phyloP scores from a whole-genome alignment of 1,140 invertebrate genomes.

The Cotesia vestalis region DNA sequence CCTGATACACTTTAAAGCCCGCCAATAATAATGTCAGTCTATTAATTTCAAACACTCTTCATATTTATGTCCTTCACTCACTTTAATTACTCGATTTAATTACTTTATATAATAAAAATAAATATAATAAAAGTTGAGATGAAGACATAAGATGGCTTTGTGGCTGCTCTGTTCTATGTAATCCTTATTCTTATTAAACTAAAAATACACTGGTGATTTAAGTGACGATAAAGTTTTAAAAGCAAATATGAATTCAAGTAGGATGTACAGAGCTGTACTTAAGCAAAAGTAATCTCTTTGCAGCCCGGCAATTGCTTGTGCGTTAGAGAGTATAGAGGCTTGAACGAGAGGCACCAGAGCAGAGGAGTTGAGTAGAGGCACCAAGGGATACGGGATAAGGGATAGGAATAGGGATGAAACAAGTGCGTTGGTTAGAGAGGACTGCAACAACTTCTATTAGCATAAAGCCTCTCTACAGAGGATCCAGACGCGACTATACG shows the following conservation, averaged over 20 bases:
- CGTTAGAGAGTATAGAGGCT: neutral
- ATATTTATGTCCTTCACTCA: conserved; percentile 9
- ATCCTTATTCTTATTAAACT: too few species aligned
- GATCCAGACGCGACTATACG: conserved; percentile 54
- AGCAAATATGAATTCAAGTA: conserved; percentile 21
- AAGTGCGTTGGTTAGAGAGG: conserved; percentile 33
- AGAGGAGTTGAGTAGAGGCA: neutral
- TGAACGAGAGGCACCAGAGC: conserved; percentile 15
- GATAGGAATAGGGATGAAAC: neutral
- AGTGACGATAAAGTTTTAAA: conserved; percentile 3
- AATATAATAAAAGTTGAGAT: neutral
- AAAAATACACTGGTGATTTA: neutral
- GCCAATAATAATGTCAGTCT: conserved; percentile 7
- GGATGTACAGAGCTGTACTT: conserved; percentile 43
- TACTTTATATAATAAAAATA: neutral
- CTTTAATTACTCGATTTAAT: conserved; percentile 16
- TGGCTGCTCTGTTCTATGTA: too few species aligned
- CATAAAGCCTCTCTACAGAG: conserved; percentile 52
- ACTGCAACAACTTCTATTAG: conserved; percentile 57
- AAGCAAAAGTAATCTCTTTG: conserved; percentile 49
- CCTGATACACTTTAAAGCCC: conserved; percentile 10
- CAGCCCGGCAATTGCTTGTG: conserved; percentile 35
- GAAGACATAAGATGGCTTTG: too few species aligned
- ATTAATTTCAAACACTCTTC: neutral
- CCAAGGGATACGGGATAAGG: conserved; percentile 7